phyloP scores from a whole-genome alignment of 1,140 invertebrate species.

The Lasioglossum baleicum region DNA sequence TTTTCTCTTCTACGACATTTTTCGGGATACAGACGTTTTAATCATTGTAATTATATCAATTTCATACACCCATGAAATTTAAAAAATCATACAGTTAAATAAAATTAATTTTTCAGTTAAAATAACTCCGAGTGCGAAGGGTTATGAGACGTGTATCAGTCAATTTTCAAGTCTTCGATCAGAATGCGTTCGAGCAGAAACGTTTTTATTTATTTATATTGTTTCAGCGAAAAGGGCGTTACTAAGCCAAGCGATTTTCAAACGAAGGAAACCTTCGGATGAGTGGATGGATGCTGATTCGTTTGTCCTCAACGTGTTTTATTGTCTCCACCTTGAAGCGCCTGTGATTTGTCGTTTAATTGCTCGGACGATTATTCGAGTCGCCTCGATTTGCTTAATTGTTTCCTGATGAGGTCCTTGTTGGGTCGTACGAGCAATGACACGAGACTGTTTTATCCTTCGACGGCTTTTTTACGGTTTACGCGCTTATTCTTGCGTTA shows the following conservation, averaged over 20 bases:
- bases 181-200: no score
- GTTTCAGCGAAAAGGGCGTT: background rate
- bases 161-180: no score
- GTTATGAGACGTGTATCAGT: no score
- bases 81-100: no score
- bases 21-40: no score
- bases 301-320: slow-evolving; percentile 64
- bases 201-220: no score
- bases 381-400: slow-evolving; percentile 54
- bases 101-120: no score
- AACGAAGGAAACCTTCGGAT: slow-evolving; percentile 19
- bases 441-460: background rate
- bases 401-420: slow-evolving; percentile 50
- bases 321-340: slow-evolving; percentile 64
- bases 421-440: slow-evolving; percentile 16
- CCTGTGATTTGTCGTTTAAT: slow-evolving; percentile 63
- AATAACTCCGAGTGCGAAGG: no score
- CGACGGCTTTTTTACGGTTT: background rate
- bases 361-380: slow-evolving; percentile 57
- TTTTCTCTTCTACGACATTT: no score
- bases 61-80: no score
- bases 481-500: slow-evolving; percentile 7
- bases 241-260: background rate
- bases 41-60: no score
- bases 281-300: slow-evolving; percentile 41